A percentile compares a stretch with the other conserved stretches of the same genome.
These are phyloP conservation scores for Agonopterix alstromeriana DNA, from an alignment of 2,888 invertebrate genomes.

Conservation along the genomic window DNA sequence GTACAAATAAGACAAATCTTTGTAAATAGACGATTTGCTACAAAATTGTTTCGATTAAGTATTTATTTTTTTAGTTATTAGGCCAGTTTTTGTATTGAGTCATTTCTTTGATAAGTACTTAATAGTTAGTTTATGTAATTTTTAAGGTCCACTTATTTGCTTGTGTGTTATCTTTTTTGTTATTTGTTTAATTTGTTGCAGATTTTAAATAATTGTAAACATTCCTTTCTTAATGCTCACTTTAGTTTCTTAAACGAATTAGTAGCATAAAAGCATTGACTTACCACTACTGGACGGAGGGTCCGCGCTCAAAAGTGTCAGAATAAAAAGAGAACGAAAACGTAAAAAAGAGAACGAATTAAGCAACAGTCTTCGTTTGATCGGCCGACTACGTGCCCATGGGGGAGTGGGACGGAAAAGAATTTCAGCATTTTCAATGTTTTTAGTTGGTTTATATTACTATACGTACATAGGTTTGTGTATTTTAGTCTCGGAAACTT, in stretches of 20 bases:
- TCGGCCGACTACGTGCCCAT: too few relatives aligned
- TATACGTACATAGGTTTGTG: too few relatives aligned
- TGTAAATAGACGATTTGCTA: conserved; percentile 17
- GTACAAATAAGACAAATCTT: conserved; percentile 53
- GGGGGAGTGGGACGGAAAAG: too few relatives aligned
- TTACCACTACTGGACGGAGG: too few relatives aligned
- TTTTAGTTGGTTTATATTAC: too few relatives aligned
- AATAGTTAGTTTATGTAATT: conserved; percentile 25
- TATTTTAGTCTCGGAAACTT: too few relatives aligned
- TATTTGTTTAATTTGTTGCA: conserved; percentile 57
- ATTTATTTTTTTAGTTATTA: conserved; percentile 63
- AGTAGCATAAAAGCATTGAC: too few relatives aligned
- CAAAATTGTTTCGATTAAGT: conserved; percentile 33
- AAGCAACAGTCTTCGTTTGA: too few relatives aligned
- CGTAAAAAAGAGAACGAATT: too few relatives aligned
- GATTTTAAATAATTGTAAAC: conserved; percentile 46
- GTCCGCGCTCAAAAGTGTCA: too few relatives aligned
- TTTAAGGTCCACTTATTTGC: conserved; percentile 34
- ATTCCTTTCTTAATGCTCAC: conserved; percentile 47
- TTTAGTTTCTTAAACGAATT: neutral
- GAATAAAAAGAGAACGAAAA: too few relatives aligned
- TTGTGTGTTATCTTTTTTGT: conserved; percentile 48
- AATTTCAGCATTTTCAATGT: too few relatives aligned
- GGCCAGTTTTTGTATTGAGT: conserved; percentile 68
- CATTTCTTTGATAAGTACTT: conserved; percentile 37